Evolutionary conservation across 2,888 invertebrate genomes (phyloP), one percentile per base, ranked within the genome.

Genomic region (Cremastinae sp.): DNA sequence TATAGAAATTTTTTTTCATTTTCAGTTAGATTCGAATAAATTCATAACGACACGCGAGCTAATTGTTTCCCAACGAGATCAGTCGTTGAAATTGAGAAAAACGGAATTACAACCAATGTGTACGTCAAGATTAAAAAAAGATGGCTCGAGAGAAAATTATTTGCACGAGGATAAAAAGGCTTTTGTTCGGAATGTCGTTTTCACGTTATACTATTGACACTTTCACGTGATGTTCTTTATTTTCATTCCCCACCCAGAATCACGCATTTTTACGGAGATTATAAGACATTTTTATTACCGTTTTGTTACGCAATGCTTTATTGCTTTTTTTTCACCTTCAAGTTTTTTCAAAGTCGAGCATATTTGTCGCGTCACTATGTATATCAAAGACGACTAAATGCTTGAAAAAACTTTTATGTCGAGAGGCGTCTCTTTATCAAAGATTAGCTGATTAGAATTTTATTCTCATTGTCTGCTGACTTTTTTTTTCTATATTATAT

Each of bases 101-200:
- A 70, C 43, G 18, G 14, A 70, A 45, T 36, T 51, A 59, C 69
- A 77, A 56, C 51, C 45, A 51, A n/a, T n/a, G n/a, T 75, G 53
- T 62, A 61, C 54, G 56, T 64, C 49, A 43, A 38, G 28, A 53
- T 49, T 53, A 69, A 75, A 74, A 72, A 47, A 47, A 28, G 5
- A 28, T n/a, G n/a, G n/a, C n/a, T n/a, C n/a, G 28, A 2, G 28
- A 3, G 28, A 28, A 5, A 28, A 2, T n/a, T 47, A 34, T 38
- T 22, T 36, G 41, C 64, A 16, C 16, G 22, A 2, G n/a, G 38
- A 22, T 66, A 53, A 73, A 79, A 77, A 56, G 72, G 70, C 62
- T 69, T 58, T 71, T 73, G 78, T 78, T 56, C 66, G 65, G 65
- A 70, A 65, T 59, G 56, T 41, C 38, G 28, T 28, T 49, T 38